Percentiles rank a stretch among this genome's conserved stretches.
These are phyloP conservation scores for Acanthoscelides obtectus DNA, from an alignment of 2,888 invertebrate species.

Conservation along the genomic window DNA sequence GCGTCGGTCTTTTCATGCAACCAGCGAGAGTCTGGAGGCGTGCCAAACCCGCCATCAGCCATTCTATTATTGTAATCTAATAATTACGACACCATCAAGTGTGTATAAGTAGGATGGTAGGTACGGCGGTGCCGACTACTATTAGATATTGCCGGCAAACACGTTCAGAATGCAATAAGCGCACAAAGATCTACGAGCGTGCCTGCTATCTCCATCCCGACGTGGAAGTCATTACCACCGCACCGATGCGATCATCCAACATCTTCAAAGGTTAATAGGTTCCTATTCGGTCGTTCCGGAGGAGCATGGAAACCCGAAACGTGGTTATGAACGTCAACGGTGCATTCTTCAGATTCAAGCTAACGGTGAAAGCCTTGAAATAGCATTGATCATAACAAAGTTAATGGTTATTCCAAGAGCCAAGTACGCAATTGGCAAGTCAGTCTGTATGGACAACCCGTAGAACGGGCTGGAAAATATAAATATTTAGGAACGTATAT, in stretches of 20 bases:
- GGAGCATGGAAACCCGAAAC: background rate
- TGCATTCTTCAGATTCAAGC: too few species aligned
- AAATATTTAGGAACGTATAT: too few species aligned
- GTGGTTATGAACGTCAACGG: too few species aligned
- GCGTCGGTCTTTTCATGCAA: background rate
- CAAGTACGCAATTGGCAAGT: too few species aligned
- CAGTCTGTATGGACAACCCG: too few species aligned
- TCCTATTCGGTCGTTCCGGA: background rate
- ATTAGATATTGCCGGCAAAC: background rate
- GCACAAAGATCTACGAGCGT: background rate
- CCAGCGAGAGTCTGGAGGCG: background rate
- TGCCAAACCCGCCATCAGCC: background rate
- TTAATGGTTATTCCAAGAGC: too few species aligned
- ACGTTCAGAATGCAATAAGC: background rate
- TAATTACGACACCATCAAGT: background rate
- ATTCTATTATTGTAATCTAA: slow-evolving; percentile 1
- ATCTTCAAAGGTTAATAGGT: background rate
- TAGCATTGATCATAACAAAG: too few species aligned
- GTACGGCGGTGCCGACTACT: background rate
- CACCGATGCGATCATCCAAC: background rate
- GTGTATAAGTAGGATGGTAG: background rate
- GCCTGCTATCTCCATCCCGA: background rate
- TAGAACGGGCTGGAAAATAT: too few species aligned
- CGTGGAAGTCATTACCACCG: background rate
- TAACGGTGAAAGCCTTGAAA: too few species aligned